Evolutionary conservation across 2,113 vertebrate species (phyloP).

Genomic region (Odocoileus virginianus): DNA sequence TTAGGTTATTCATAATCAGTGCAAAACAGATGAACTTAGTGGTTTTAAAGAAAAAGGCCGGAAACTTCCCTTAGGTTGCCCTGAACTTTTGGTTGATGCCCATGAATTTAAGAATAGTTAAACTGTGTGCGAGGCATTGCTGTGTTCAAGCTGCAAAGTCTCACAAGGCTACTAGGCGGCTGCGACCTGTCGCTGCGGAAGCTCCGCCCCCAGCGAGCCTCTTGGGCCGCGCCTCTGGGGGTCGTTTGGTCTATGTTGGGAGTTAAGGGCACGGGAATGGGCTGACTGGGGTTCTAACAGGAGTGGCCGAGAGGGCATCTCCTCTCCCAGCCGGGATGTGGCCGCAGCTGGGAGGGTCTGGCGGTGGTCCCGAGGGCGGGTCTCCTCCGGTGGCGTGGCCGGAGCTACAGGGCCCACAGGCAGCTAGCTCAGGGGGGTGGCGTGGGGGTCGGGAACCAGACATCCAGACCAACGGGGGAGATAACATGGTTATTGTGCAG

Average conservation of each 20-base stretch:
- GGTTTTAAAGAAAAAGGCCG: constrained; percentile 39
- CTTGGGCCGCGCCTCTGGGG: neutral
- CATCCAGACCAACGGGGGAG: neutral
- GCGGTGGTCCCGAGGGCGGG: neutral
- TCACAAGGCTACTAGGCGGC: constrained; percentile 54
- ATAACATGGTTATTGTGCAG: neutral
- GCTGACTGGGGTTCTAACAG: neutral
- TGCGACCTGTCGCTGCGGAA: neutral
- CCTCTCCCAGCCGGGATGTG: neutral
- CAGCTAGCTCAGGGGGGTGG: neutral
- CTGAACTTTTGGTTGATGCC: constrained; percentile 35
- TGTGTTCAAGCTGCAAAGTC: constrained; percentile 69
- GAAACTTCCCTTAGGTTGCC: constrained; percentile 51
- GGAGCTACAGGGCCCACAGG: neutral
- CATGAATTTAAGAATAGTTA: constrained; percentile 35
- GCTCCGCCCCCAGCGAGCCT: neutral
- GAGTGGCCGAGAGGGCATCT: neutral
- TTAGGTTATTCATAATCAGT: constrained; percentile 54
- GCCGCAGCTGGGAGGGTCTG: neutral
- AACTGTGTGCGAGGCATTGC: constrained; percentile 67
- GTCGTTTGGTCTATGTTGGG: neutral
- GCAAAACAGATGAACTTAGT: constrained; percentile 48
- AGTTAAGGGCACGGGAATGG: neutral
- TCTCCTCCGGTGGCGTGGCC: neutral
- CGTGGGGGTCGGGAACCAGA: neutral